Percentiles rank a stretch among this genome's conserved stretches.
phyloP scores from a whole-genome alignment of 2,797 vertebrate genomes.

The Enteromius unitaeniatus region DNA sequence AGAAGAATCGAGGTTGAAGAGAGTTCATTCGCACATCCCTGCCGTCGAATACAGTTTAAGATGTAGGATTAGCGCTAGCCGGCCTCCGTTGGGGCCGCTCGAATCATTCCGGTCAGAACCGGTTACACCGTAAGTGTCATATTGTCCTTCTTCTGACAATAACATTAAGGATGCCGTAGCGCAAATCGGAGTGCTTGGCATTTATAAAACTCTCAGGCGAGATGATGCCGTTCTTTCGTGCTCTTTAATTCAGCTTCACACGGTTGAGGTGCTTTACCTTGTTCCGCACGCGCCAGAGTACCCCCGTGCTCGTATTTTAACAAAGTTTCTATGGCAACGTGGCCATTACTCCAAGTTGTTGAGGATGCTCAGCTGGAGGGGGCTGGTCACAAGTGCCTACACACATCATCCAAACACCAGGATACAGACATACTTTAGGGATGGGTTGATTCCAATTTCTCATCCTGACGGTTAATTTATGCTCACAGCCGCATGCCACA shows the following conservation, averaged over 20 bases:
- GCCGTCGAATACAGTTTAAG: constrained; percentile 30
- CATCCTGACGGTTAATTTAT: constrained; percentile 64
- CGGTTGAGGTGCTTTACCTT: constrained; percentile 46
- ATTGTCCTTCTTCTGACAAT: constrained; percentile 14
- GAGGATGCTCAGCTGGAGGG: constrained; percentile 70
- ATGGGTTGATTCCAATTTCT: constrained; percentile 56
- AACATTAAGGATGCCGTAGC: constrained; percentile 47
- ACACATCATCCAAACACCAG: constrained; percentile 58
- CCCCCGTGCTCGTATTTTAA: constrained; percentile 67
- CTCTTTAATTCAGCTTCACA: constrained; percentile 51
- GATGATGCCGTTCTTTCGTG: constrained; percentile 11
- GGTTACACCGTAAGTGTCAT: not conserved
- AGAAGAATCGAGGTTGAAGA: constrained; percentile 2
- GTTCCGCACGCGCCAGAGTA: constrained; percentile 40
- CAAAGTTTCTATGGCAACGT: constrained; percentile 75
- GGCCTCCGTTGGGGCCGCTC: not conserved
- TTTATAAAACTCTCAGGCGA: constrained; percentile 22
- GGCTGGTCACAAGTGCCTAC: constrained; percentile 68
- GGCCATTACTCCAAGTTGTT: constrained; percentile 62
- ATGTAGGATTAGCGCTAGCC: constrained; percentile 14
- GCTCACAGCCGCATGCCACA: constrained; percentile 3
- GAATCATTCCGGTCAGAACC: not conserved
- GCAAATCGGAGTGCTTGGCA: constrained; percentile 21
- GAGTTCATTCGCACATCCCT: constrained; percentile 23
- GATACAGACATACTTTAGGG: constrained; percentile 53